A percentile compares a stretch with the other conserved stretches of the same genome.
Evolutionary conservation across 2,888 invertebrate species (phyloP).

Genomic region (Euplexia lucipara): DNA sequence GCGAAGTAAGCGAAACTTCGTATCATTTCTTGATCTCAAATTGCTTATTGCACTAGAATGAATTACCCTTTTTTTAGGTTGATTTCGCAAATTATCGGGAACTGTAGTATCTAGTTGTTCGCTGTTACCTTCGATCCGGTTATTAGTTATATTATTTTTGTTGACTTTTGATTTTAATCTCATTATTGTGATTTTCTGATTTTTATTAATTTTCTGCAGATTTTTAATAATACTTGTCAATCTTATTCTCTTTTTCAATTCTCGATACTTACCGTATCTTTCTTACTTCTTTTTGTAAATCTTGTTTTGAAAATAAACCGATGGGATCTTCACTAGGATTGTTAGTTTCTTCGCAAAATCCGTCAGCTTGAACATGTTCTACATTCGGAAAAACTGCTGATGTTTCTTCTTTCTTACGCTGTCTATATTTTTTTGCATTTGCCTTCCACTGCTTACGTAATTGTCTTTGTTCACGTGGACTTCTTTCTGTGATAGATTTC

Average conservation of each 20-base stretch:
- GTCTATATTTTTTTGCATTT: background rate
- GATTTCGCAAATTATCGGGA: too few relatives aligned
- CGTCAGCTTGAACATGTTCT: background rate
- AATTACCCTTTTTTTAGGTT: too few relatives aligned
- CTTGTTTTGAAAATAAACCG: background rate
- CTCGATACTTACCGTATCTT: background rate
- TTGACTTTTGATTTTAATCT: background rate
- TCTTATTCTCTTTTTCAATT: background rate
- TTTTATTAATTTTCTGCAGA: background rate
- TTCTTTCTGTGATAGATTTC: background rate
- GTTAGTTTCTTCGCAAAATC: background rate
- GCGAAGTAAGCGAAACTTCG: background rate
- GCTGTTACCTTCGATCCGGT: background rate
- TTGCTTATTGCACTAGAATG: background rate
- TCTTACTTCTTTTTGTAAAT: background rate
- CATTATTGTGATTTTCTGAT: too few relatives aligned
- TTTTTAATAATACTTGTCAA: background rate
- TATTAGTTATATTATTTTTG: background rate
- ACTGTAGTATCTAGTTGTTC: too few relatives aligned
- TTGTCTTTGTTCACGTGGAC: background rate
- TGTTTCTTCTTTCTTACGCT: background rate
- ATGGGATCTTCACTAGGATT: background rate
- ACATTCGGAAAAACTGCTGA: background rate
- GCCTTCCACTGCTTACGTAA: background rate
- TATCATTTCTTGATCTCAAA: background rate